Base-by-base conservation (phyloP, 2,113 vertebrate genomes). In the Caranx melampygus region DNA sequence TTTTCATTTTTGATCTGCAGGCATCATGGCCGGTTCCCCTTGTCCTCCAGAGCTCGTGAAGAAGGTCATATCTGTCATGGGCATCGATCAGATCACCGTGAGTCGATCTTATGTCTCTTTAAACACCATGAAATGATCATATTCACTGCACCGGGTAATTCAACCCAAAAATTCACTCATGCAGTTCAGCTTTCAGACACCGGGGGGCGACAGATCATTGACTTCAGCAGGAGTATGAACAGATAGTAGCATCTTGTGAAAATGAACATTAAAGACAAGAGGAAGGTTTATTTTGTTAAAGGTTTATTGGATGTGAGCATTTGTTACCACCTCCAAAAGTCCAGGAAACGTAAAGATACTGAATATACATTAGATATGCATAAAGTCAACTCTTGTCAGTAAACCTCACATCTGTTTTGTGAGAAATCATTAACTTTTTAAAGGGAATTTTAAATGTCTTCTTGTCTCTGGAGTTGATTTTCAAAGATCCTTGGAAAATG, bases 21-120 rank as follows among this genome's bases (percentile, higher is more conserved):
- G 95, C 77, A 0, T 97, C 66, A 83, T 97, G 49, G 97, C 85
- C 4, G 98, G 98, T 10, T 95, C 98, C 20, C 84, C 95, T 0
- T 96, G 93, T 85, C 96, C 97, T 12, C 91, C 95, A 7, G 96
- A 97, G 40, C 64, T 99, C 34, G 35, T 96, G 52, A 96, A 59
- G 90, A 86, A 91, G 57, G 12, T 96, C 49, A 77, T 95, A 0
- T 84, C 79, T 16, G 65, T 90, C 58, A 94, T 98, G 95, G 91
- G 93, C 35, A 72, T 97, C 79, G 87, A 86, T 0, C 93, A 95
- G 13, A 2, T 96, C 0, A 76, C 94, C 75, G 98, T 99, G 86
- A 97, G 98, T 93, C 3, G 0, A 26, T 33, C 18, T 49, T 57
- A 26, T 11, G 10, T 35, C 6, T 54, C 20, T 44, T 51, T 14